Base-by-base conservation (phyloP, 2,113 vertebrate genomes). In the Cynocephalus volans region DNA sequence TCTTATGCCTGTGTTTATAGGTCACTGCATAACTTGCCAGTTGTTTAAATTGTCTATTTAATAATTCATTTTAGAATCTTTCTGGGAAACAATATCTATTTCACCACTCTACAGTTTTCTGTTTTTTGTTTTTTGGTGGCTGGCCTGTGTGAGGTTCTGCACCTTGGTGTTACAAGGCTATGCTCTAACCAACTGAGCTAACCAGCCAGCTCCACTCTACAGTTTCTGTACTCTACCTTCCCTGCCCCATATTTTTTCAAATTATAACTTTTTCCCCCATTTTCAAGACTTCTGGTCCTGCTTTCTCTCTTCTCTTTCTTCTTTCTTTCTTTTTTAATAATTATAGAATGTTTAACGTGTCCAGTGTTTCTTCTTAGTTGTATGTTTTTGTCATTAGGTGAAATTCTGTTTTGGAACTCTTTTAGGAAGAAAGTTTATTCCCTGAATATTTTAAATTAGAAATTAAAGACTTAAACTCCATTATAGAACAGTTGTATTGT, bases 371-470 rank as follows among this genome's bases (percentile, higher is more conserved):
- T 56, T 82, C 60, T 64, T 92, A 88, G 31, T 75, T 80, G 28
- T 41, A 60, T 41, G 14, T 86, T 89, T 92, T 87, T 92, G 50
- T 45, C 70, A 65, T 92, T 70, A 83, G 65, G 45, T 90, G 41
- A 97, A 79, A 85, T 90, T 93, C 31, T 95, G 11, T 84, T 96
- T 94, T 93, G 58, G 31, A 95, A 82, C 45, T 75, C 41, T 65
- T 81, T 96, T 96, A 82, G 81, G 21, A 93, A 90, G 41, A 95
- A 65, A 90, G 3, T 45, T 76, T 14, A 73, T 81, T 97, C 45
- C 36, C 23, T 75, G 45, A 80, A 77, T 31, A 91, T 93, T 96
- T 76, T 79, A 94, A 94, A 12, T 83, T 92, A 83, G 13, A 83
- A 93, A 83, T 95, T 75, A 86, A 76, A 92, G 45, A 96, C 85